Conservation (phyloP, 2,888 invertebrate species). For the Archips xylosteana region DNA sequence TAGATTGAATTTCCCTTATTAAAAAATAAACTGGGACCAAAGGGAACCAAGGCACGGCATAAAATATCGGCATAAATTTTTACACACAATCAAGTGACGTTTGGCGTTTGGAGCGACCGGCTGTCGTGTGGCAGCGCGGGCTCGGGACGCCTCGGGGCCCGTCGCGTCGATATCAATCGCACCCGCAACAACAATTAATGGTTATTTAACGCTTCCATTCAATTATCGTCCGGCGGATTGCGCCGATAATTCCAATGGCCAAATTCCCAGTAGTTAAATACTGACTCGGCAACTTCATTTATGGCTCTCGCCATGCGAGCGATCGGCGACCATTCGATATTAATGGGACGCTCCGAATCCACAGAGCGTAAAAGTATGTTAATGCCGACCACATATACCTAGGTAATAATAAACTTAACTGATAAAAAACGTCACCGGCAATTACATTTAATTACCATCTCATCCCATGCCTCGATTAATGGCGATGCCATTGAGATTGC, state of each 20-base stretch:
- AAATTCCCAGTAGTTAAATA: conserved; percentile 75
- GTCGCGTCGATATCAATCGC: conserved; percentile 65
- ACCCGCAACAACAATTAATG: conserved; percentile 73
- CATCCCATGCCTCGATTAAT: conserved; percentile 53
- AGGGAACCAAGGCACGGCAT: too few relatives aligned
- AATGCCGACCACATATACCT: conserved; percentile 58
- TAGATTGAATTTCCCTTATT: too few relatives aligned
- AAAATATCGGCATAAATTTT: too few relatives aligned
- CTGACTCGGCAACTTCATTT: conserved; percentile 69
- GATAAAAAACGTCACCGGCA: conserved; percentile 60
- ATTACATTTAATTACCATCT: conserved; percentile 58
- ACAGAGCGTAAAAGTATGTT: conserved; percentile 71
- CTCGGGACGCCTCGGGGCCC: conserved; percentile 49
- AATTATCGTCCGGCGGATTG: conserved; percentile 77
- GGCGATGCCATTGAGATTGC: conserved; percentile 42
- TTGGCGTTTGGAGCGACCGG: neutral
- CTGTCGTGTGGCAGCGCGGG: conserved; percentile 11
- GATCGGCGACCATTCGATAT: conserved; percentile 62
- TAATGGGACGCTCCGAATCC: conserved; percentile 69
- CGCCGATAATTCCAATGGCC: conserved; percentile 73
- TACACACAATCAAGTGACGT: neutral
- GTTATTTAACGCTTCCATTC: conserved; percentile 78
- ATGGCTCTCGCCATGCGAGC: conserved; percentile 66
- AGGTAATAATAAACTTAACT: conserved; percentile 53
- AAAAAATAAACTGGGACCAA: too few relatives aligned